Percentiles rank a stretch among this genome's conserved stretches.
Evolutionary conservation across 2,113 vertebrate genomes (phyloP).

Genomic region (Recurvirostra avosetta): DNA sequence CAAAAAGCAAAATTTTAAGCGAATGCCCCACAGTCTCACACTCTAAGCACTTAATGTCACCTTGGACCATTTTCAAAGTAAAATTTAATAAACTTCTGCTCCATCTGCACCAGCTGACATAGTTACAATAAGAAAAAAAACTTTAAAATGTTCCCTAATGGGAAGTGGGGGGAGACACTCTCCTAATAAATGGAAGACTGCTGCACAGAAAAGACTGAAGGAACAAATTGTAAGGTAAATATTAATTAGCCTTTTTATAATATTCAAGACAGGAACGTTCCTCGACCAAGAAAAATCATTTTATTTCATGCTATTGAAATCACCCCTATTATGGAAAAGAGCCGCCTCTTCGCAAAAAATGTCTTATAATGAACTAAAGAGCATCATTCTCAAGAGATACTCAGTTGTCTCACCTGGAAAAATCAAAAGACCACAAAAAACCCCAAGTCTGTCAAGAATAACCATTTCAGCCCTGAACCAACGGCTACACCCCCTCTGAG

Average conservation of each 20-base stretch:
- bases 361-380: not conserved
- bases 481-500: rapidly evolving
- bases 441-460: not conserved
- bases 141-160: not conserved
- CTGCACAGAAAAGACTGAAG: not conserved
- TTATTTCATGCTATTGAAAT: not conserved
- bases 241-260: not conserved
- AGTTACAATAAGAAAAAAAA: not conserved
- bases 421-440: not conserved
- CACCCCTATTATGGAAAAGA: not conserved
- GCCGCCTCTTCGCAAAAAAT: not conserved
- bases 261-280: not conserved
- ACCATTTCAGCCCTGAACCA: not conserved
- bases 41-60: not conserved
- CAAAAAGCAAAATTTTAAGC: not conserved
- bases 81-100: not conserved
- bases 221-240: not conserved
- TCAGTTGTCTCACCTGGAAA: not conserved
- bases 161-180: not conserved
- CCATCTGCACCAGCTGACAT: not conserved
- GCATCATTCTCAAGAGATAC: not conserved
- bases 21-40: not conserved
- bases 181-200: not conserved
- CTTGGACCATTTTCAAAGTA: not conserved
- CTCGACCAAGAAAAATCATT: not conserved